These are phyloP conservation scores for Hepsetus odoe DNA, from an alignment of 2,113 vertebrate species.

Conservation along the genomic window DNA sequence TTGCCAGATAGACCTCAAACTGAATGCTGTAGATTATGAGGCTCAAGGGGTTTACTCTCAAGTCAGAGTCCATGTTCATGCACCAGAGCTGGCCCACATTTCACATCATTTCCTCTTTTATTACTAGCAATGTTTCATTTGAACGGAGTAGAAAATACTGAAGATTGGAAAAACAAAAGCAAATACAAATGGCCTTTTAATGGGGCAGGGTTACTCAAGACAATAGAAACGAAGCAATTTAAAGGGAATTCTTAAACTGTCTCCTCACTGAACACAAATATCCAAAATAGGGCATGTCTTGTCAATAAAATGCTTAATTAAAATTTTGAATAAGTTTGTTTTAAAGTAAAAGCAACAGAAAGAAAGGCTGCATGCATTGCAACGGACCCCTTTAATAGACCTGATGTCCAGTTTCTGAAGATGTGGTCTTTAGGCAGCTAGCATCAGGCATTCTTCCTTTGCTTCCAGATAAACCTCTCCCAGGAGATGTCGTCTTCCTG, in stretches of 20 bases:
- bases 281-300: slow-evolving; percentile 4
- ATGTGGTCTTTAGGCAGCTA: not conserved
- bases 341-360: too few species aligned
- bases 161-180: not conserved
- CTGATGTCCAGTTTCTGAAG: too few species aligned
- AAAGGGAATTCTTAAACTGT: not conserved
- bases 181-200: not conserved
- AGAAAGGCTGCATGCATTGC: too few species aligned
- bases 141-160: not conserved
- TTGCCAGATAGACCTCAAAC: not conserved
- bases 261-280: not conserved
- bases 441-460: not conserved
- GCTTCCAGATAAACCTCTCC: slow-evolving; percentile 42
- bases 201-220: not conserved
- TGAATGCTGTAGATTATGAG: slow-evolving; percentile 28
- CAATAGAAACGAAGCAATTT: not conserved
- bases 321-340: too few species aligned
- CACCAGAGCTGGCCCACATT: slow-evolving; percentile 30
- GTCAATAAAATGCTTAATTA: too few species aligned
- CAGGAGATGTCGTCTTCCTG: slow-evolving; percentile 16
- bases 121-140: not conserved
- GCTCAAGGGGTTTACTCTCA: slow-evolving; percentile 2
- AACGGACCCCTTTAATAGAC: too few species aligned
- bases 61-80: not conserved
- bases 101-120: not conserved